A percentile compares a stretch with the other conserved stretches of the same genome.
These are phyloP conservation scores for Epinephelus awoara DNA, from an alignment of 2,797 vertebrate genomes.

Conservation along the genomic window DNA sequence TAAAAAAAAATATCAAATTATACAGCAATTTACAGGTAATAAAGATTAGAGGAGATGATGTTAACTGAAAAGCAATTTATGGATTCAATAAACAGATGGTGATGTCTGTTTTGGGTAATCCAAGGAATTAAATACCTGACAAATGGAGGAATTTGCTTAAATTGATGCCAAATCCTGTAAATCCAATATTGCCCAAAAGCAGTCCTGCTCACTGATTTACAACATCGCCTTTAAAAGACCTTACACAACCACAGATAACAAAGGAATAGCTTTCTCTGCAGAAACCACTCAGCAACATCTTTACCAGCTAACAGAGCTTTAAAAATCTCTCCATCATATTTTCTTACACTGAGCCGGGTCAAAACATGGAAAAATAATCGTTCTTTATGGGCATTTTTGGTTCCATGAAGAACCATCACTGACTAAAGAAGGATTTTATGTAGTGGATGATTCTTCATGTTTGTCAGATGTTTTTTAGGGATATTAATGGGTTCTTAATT, in stretches of 20 bases:
- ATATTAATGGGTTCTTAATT: too few species aligned
- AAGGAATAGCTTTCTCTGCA: not conserved
- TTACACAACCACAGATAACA: not conserved
- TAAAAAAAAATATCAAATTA: not conserved
- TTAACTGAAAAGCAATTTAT: constrained; percentile 1
- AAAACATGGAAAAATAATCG: not conserved
- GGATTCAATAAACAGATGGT: constrained; percentile 19
- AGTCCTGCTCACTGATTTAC: not conserved
- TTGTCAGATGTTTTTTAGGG: too few species aligned
- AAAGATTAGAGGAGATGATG: not conserved
- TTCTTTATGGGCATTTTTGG: not conserved
- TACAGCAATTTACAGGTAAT: not conserved
- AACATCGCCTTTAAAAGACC: not conserved
- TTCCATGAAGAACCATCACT: too few species aligned
- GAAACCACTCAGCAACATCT: not conserved
- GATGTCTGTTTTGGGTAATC: constrained; percentile 11
- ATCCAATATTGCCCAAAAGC: not conserved
- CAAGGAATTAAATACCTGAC: constrained; percentile 7
- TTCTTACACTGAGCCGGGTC: not conserved
- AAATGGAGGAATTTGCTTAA: not conserved
- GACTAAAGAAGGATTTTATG: too few species aligned
- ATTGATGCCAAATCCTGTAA: not conserved
- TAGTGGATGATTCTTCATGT: too few species aligned
- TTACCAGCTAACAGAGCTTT: not conserved
- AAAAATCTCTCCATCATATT: not conserved